Conservation (phyloP, 2,797 vertebrate species). For the Galaxias olidus region DNA sequence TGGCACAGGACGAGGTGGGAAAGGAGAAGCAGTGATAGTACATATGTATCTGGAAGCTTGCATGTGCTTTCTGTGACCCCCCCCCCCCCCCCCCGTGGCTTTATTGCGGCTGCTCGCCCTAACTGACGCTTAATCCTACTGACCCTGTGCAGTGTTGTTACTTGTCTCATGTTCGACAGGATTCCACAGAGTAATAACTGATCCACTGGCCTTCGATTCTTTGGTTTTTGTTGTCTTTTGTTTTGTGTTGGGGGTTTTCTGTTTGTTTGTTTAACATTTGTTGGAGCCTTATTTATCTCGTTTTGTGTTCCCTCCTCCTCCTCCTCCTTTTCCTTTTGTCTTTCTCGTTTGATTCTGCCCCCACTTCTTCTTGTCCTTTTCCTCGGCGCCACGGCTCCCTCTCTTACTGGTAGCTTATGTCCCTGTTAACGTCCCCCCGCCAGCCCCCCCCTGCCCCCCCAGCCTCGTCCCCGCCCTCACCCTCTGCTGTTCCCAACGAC, state of each 20-base stretch:
- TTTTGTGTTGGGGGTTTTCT: slow-evolving; percentile 63
- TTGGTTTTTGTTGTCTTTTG: slow-evolving; percentile 30
- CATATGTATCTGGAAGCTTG: slow-evolving; percentile 55
- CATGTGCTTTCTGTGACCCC: slow-evolving; percentile 75
- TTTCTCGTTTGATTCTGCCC: slow-evolving; percentile 20
- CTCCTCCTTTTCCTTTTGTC: slow-evolving; percentile 37
- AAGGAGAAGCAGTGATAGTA: background rate
- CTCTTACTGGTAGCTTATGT: slow-evolving; percentile 98
- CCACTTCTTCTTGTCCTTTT: slow-evolving; percentile 64
- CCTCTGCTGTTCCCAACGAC: slow-evolving; percentile 99
- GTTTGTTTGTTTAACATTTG: slow-evolving; percentile 71
- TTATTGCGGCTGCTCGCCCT: slow-evolving; percentile 72
- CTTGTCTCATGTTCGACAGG: slow-evolving; percentile 43
- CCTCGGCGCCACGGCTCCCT: slow-evolving; percentile 84
- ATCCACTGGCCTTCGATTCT: slow-evolving; percentile 40
- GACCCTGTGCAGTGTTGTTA: slow-evolving; percentile 45
- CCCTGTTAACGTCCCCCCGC: slow-evolving; percentile 98
- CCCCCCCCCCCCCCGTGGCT: slow-evolving; percentile 37
- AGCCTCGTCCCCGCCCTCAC: slow-evolving; percentile 89
- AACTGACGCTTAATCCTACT: slow-evolving; percentile 59
- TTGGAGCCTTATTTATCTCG: slow-evolving; percentile 81
- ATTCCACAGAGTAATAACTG: slow-evolving; percentile 41
- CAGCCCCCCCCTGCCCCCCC: slow-evolving; percentile 88
- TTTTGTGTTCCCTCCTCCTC: slow-evolving; percentile 80
- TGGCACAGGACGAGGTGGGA: slow-evolving; percentile 61